Conservation (phyloP, 53 echinoderm and acorn worm genomes). For the Echinarachnius parma region DNA sequence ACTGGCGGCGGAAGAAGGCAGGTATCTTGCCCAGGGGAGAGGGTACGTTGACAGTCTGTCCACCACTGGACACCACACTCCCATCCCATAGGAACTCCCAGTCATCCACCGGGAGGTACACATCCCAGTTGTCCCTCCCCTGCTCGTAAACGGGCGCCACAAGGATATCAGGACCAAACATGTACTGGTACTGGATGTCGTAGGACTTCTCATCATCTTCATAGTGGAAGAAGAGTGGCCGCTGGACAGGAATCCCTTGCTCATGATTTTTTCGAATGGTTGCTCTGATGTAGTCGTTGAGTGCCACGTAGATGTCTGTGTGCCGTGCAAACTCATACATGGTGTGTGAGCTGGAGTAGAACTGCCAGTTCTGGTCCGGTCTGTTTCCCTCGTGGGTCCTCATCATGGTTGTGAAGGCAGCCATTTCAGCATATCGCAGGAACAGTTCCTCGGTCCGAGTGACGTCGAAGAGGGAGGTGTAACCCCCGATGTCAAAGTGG, state of each 20-base stretch:
- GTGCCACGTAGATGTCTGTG: slow-evolving; percentile 60
- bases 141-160: slow-evolving; percentile 83
- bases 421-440: slow-evolving; percentile 83
- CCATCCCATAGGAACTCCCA: slow-evolving; percentile 93
- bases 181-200: slow-evolving; percentile 81
- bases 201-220: slow-evolving; percentile 62
- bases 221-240: slow-evolving; percentile 93
- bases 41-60: slow-evolving; percentile 54
- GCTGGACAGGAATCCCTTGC: slow-evolving; percentile 75
- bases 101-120: slow-evolving; percentile 84
- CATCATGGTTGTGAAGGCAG: slow-evolving; percentile 97
- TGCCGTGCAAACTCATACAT: slow-evolving; percentile 69
- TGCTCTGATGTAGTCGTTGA: slow-evolving; percentile 65
- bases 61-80: slow-evolving; percentile 50
- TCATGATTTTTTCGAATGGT: slow-evolving; percentile 63
- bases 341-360: slow-evolving; percentile 74
- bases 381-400: slow-evolving; percentile 93
- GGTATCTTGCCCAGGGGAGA: slow-evolving; percentile 80
- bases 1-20: slow-evolving; percentile 75
- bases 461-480: slow-evolving; percentile 88
- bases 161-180: slow-evolving; percentile 80
- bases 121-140: slow-evolving; percentile 52
- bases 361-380: slow-evolving; percentile 86
- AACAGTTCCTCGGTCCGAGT: slow-evolving; percentile 86
- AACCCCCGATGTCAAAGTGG: slow-evolving; percentile 95